A percentile compares a stretch with the other conserved stretches of the same genome.
phyloP scores from a whole-genome alignment of 2,797 vertebrate species.

The Apogon talboti region DNA sequence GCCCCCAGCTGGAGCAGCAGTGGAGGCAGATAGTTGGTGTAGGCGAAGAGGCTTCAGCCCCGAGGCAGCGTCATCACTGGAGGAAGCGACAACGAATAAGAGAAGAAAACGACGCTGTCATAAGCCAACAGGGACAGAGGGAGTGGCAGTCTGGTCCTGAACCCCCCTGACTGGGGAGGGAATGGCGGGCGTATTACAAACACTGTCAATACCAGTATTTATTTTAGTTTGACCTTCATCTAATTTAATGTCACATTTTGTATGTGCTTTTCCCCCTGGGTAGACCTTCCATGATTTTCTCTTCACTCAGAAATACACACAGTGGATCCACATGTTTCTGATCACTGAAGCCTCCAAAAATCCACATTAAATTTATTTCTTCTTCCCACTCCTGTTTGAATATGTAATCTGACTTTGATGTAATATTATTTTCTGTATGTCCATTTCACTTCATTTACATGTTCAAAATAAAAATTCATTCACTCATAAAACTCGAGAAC shows the following conservation, averaged over 20 bases:
- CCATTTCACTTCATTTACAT: too few species aligned
- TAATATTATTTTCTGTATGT: too few species aligned
- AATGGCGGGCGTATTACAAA: neutral
- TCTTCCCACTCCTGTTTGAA: too few species aligned
- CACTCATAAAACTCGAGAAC: too few species aligned
- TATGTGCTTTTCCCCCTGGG: too few species aligned
- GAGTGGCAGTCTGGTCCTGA: neutral
- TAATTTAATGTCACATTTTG: neutral
- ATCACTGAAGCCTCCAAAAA: too few species aligned
- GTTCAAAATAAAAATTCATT: too few species aligned
- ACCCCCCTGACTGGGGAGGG: neutral
- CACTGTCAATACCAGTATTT: neutral
- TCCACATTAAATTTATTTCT: too few species aligned
- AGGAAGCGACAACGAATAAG: conserved; percentile 9
- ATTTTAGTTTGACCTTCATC: neutral
- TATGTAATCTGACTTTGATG: too few species aligned
- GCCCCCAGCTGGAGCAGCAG: conserved; percentile 35
- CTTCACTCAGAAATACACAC: too few species aligned
- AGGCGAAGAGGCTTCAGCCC: neutral
- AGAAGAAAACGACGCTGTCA: conserved; percentile 8
- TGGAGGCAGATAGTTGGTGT: neutral
- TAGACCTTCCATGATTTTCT: too few species aligned
- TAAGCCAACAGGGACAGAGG: neutral
- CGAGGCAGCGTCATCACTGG: conserved; percentile 21
- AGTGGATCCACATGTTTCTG: too few species aligned